These are phyloP conservation scores for Gobiocypris rarus DNA, from an alignment of 2,113 vertebrate genomes.

Conservation along the genomic window DNA sequence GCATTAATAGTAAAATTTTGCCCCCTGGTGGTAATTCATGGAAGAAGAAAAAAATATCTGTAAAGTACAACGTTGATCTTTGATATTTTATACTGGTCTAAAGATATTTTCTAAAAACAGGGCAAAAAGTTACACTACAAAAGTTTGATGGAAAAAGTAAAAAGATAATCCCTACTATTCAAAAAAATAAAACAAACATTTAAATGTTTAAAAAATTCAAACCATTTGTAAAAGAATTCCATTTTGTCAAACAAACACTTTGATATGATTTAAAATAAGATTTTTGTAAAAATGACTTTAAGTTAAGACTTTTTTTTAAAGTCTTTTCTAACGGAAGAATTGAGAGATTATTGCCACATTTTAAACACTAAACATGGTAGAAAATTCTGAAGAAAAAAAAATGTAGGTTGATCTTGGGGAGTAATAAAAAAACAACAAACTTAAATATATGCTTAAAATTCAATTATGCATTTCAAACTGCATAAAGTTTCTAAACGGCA, in stretches of 20 bases:
- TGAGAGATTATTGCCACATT: neutral
- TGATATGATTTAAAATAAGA: neutral
- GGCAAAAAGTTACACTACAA: neutral
- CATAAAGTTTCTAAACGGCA: slow-evolving; percentile 28
- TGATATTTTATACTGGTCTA: neutral
- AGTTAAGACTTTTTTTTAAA: too few species aligned
- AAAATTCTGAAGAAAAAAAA: neutral
- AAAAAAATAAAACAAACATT: neutral
- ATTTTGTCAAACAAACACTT: neutral
- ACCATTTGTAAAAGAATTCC: neutral
- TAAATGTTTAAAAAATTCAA: neutral
- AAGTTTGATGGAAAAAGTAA: neutral
- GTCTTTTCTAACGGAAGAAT: neutral
- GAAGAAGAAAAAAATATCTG: neutral
- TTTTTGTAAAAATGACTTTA: too few species aligned
- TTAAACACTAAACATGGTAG: neutral
- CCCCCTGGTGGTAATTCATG: slow-evolving; percentile 43
- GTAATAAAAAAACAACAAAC: neutral
- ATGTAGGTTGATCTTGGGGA: neutral
- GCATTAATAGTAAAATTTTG: slow-evolving; percentile 33
- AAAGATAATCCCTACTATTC: neutral
- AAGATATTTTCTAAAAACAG: neutral
- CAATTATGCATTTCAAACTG: slow-evolving; percentile 58
- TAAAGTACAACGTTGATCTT: neutral
- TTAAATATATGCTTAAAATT: slow-evolving; percentile 33